phyloP scores from a whole-genome alignment of 2,797 vertebrate genomes.

The Chelonia mydas region DNA sequence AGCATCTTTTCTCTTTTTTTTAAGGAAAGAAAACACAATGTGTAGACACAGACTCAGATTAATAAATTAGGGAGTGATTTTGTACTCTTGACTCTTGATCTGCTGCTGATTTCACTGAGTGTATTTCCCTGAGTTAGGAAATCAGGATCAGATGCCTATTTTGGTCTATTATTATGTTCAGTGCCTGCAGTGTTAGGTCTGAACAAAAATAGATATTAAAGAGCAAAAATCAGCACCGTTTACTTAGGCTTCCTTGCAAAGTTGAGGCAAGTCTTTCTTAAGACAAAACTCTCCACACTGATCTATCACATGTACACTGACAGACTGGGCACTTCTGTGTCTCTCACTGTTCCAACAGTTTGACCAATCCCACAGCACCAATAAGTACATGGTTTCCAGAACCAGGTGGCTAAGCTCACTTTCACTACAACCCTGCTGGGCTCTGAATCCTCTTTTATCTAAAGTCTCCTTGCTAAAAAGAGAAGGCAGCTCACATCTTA shows the following conservation, averaged over 20 bases:
- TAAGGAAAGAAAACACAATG: neutral
- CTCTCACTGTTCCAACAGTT: neutral
- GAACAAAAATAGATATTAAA: neutral
- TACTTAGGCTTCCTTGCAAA: neutral
- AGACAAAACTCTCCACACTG: neutral
- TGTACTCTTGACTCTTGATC: neutral
- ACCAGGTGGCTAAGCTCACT: neutral
- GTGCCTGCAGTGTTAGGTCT: neutral
- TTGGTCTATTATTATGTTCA: neutral
- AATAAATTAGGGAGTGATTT: neutral
- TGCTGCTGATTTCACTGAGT: neutral
- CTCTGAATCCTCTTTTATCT: neutral
- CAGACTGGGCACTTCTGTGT: neutral
- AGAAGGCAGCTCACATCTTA: neutral
- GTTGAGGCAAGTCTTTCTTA: neutral
- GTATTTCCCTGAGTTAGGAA: neutral
- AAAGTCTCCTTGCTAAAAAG: neutral
- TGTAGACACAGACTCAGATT: neutral
- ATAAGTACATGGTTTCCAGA: constrained; percentile 17
- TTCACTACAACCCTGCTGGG: neutral
- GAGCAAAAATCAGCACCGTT: neutral
- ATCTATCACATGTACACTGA: neutral
- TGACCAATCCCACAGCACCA: neutral
- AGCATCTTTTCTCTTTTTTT: neutral
- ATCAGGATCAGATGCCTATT: neutral